These are phyloP conservation scores for Balearica regulorum DNA, from an alignment of 2,797 vertebrate genomes.

Conservation along the genomic window DNA sequence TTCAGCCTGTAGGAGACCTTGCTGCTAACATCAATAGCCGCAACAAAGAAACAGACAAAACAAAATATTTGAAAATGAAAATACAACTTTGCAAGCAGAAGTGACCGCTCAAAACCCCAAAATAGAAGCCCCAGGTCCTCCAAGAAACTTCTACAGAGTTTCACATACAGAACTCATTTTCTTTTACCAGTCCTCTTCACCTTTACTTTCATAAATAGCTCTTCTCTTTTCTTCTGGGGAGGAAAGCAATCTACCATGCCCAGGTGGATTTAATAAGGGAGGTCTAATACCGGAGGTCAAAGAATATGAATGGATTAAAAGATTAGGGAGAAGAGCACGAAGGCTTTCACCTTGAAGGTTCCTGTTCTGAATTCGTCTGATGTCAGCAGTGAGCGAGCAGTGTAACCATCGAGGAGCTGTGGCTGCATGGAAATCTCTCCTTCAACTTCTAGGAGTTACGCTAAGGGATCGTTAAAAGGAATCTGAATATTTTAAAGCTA, in stretches of 20 bases:
- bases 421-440: not conserved
- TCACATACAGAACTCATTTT: not conserved
- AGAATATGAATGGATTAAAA: conserved; percentile 42
- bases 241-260: conserved; percentile 20
- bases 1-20: not conserved
- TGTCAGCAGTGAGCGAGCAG: not conserved
- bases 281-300: conserved; percentile 18
- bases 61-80: not conserved
- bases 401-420: not conserved
- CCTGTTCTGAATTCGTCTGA: conserved; percentile 15
- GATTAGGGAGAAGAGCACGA: conserved; percentile 23
- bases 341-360: conserved; percentile 26
- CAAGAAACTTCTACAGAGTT: not conserved
- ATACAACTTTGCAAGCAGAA: not conserved
- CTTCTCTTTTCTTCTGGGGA: conserved; percentile 7
- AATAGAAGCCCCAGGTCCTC: not conserved
- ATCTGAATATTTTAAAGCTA: not conserved
- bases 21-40: not conserved
- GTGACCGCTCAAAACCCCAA: not conserved
- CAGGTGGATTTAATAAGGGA: conserved; percentile 43
- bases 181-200: not conserved
- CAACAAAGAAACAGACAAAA: not conserved
- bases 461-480: not conserved
- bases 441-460: not conserved
- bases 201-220: conserved; percentile 13